Percentiles rank a stretch among this genome's conserved stretches.
Evolutionary conservation across 2,113 vertebrate genomes (phyloP).

Genomic region (Oostethus manadensis): DNA sequence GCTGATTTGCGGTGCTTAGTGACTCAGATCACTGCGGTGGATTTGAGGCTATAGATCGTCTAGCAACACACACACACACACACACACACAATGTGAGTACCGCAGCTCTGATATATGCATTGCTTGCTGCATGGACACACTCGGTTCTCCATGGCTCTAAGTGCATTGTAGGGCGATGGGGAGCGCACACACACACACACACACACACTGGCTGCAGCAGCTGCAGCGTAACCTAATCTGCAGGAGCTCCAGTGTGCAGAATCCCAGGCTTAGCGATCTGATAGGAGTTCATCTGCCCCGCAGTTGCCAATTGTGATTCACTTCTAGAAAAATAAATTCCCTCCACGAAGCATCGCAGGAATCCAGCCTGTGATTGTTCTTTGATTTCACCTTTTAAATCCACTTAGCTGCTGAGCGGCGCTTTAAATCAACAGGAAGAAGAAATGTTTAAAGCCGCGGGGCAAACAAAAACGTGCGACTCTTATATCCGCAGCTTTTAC

Average conservation of each 20-base stretch:
- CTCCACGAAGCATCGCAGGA: constrained; percentile 12
- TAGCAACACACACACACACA: constrained; percentile 12
- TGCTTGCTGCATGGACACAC: constrained; percentile 19
- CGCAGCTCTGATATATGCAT: background rate
- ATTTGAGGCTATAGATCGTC: constrained; percentile 37
- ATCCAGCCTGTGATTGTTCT: constrained; percentile 43
- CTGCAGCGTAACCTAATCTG: constrained; percentile 56
- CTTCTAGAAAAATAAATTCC: background rate
- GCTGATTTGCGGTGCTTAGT: constrained; percentile 42
- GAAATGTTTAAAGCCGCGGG: constrained; percentile 21
- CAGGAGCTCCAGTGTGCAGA: constrained; percentile 32
- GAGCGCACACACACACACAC: constrained; percentile 8
- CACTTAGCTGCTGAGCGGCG: constrained; percentile 26
- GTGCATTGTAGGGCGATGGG: constrained; percentile 7
- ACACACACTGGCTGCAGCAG: constrained; percentile 32
- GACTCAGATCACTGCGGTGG: constrained; percentile 24
- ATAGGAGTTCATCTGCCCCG: constrained; percentile 42
- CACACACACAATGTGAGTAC: constrained; percentile 2
- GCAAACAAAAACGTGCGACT: constrained; percentile 10
- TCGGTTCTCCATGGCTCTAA: constrained; percentile 10
- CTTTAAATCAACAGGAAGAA: constrained; percentile 12
- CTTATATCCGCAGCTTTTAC: constrained; percentile 2
- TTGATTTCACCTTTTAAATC: constrained; percentile 49
- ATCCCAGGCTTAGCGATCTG: constrained; percentile 45
- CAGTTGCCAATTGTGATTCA: constrained; percentile 10